Evolutionary conservation across 2,888 invertebrate genomes (phyloP).

Genomic region (Polydesmus complanatus): DNA sequence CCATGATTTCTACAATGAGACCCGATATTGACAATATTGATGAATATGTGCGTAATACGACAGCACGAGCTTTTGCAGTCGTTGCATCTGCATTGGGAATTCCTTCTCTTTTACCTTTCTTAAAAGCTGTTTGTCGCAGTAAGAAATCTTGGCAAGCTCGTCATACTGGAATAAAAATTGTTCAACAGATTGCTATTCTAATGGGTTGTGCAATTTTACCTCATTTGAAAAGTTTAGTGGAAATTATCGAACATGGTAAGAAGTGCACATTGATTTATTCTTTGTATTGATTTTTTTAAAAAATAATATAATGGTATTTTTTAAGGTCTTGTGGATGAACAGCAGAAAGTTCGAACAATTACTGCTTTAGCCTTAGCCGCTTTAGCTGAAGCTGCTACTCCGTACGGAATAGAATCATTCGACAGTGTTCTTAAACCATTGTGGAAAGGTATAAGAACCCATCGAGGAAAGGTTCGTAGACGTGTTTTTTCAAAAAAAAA

Average conservation of each 20-base stretch:
- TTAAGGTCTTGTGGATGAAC: conserved; percentile 82
- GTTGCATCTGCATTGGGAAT: conserved; percentile 98
- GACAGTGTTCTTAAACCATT: conserved; percentile 97
- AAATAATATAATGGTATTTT: not conserved
- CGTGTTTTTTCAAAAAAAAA: not conserved
- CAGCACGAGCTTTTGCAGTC: conserved; percentile 98
- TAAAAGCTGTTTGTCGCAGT: conserved; percentile 96
- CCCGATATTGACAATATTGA: conserved; percentile 99
- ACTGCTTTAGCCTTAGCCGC: conserved; percentile 97
- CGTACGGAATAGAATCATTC: conserved; percentile 99
- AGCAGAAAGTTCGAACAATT: conserved; percentile 97
- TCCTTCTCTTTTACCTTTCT: conserved; percentile 88
- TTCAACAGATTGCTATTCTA: conserved; percentile 97
- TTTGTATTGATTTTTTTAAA: not conserved
- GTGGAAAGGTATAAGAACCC: conserved; percentile 94
- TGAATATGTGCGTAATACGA: conserved; percentile 98
- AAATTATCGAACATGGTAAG: conserved; percentile 95
- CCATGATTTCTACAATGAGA: conserved; percentile 99
- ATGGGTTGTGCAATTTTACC: conserved; percentile 99
- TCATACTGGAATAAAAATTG: conserved; percentile 99
- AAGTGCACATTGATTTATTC: not conserved
- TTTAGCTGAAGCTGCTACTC: conserved; percentile 95
- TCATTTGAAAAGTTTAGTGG: conserved; percentile 92
- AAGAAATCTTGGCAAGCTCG: conserved; percentile 98
- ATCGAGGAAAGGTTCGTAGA: conserved; percentile 44